Conservation (phyloP, 2,113 vertebrate genomes). For the Stigmatopora nigra region DNA sequence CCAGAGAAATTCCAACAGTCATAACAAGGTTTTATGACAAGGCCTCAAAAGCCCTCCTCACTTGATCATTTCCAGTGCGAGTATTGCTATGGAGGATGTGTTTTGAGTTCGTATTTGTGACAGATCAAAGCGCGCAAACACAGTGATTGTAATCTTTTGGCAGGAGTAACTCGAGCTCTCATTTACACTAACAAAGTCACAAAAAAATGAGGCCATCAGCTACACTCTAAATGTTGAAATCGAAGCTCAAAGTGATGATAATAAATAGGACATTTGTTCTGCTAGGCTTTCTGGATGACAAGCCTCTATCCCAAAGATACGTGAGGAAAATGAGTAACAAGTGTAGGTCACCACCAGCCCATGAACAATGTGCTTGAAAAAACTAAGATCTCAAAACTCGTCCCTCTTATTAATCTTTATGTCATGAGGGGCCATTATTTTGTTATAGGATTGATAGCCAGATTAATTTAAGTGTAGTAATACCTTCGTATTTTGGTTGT, state of each 20-base stretch:
- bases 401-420: not conserved
- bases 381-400: not conserved
- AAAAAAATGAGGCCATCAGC: slow-evolving; percentile 56
- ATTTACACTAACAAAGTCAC: slow-evolving; percentile 58
- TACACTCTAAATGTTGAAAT: slow-evolving; percentile 63
- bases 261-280: slow-evolving; percentile 46
- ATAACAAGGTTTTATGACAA: slow-evolving; percentile 65
- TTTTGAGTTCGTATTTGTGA: slow-evolving; percentile 63
- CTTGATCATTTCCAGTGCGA: slow-evolving; percentile 52
- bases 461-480: not conserved
- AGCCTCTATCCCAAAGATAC: slow-evolving; percentile 34
- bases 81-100: slow-evolving; percentile 34
- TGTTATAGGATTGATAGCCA: not conserved
- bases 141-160: slow-evolving; percentile 65
- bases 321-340: slow-evolving; percentile 26
- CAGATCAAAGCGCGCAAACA: slow-evolving; percentile 56
- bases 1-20: slow-evolving; percentile 60
- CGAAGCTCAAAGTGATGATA: slow-evolving; percentile 51
- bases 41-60: slow-evolving; percentile 52
- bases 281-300: slow-evolving; percentile 26
- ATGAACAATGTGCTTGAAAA: slow-evolving; percentile 5
- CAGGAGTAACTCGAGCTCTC: slow-evolving; percentile 36
- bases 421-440: slow-evolving; percentile 3
- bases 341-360: slow-evolving; percentile 12
- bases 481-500: not conserved